Base-by-base conservation (phyloP, 2,113 vertebrate genomes). In the Malurus alboscapulatus region DNA sequence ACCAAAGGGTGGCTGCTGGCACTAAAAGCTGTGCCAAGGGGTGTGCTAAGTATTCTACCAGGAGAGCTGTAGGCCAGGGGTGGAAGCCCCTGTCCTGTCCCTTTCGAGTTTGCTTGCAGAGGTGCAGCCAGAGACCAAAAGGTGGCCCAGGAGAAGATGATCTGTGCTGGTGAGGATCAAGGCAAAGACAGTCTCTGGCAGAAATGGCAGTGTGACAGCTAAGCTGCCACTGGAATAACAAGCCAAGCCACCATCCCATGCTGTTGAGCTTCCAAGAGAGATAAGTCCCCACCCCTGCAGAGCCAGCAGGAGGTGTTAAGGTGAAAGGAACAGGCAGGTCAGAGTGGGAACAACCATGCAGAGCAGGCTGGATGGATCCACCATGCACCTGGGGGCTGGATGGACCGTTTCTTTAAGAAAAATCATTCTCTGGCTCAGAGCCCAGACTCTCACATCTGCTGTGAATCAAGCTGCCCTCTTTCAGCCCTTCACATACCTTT, bases 401-500 rank as follows among this genome's bases (percentile, higher is more conserved):
- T 30, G 53, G 40, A 48, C 63, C 2, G 0, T 90, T 93, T 62
- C 16, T 44, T 62, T 36, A 36, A 61, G 74, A 69, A 87, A 94
- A 92, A n/a, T 50, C 57, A 17, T 83, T 58, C 19, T 77, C 40
- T 77, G 75, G 25, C 63, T 85, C 7, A 4, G n/a, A 91, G 55
- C 84, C 55, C 51, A 88, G 66, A n/a, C 20, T 94, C 67, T 89
- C 48, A 80, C 76, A 83, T 71, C 63, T 87, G 22, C 58, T 83
- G 51, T 84, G 72, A 91, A 83, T 48, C 53, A 91, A 92, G 24
- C 14, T 0, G 0, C 59, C 44, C 51, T 88, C 72, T 88, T 93
- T 85, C 81, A 83, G 71, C 53, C 38, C 72, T 80, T 75, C 55
- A 90, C 87, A 93, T 96, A 47, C 59, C 40, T 95, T 93, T 66